Conservation (phyloP, 2,113 vertebrate species). For the Acrocephalus arundinaceus region DNA sequence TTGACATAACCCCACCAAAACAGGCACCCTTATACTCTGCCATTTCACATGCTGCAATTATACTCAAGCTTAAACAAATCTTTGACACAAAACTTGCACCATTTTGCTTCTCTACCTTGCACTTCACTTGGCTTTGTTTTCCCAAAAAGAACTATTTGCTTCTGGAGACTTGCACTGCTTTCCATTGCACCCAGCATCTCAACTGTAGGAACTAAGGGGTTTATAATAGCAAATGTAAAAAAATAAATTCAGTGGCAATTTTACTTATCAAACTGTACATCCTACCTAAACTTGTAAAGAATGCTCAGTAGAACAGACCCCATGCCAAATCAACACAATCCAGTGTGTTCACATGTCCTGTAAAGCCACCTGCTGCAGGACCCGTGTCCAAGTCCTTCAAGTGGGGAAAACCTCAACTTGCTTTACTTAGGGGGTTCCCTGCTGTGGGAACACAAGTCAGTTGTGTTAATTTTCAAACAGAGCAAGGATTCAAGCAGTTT, state of each 20-base stretch:
- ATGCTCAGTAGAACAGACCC: background rate
- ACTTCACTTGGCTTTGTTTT: background rate
- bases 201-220: background rate
- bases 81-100: background rate
- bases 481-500: background rate
- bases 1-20: conserved; percentile 41
- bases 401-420: background rate
- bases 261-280: background rate
- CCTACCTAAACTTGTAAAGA: background rate
- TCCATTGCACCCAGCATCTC: background rate
- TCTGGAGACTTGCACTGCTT: background rate
- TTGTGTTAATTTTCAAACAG: background rate
- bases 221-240: accelerated
- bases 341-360: background rate
- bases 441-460: background rate
- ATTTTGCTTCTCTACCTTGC: background rate
- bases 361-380: background rate
- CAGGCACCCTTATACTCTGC: background rate
- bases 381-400: background rate
- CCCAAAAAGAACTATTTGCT: background rate
- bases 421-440: background rate
- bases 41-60: conserved; percentile 4
- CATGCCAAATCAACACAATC: background rate
- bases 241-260: background rate
- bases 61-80: background rate